Percentiles rank a stretch among this genome's conserved stretches.
Conservation (phyloP, 2,797 vertebrate species). For the Saxicola maurus region DNA sequence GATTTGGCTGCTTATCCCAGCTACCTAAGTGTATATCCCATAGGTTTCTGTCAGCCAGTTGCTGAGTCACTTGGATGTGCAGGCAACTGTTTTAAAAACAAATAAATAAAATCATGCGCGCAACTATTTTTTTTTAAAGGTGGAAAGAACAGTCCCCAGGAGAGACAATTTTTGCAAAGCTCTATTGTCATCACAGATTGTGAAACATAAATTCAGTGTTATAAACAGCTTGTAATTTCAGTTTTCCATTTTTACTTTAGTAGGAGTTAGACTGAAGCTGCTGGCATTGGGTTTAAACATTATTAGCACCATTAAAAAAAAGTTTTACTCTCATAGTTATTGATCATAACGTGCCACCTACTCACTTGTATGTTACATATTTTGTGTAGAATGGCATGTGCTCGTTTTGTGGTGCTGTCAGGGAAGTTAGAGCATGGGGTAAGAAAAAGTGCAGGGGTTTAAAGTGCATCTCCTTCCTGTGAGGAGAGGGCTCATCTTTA, state of each 20-base stretch:
- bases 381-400: neutral
- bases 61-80: constrained; percentile 45
- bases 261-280: constrained; percentile 35
- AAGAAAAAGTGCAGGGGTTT: neutral
- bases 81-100: constrained; percentile 32
- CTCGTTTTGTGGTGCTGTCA: neutral
- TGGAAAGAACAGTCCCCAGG: constrained; percentile 47
- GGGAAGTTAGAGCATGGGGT: neutral
- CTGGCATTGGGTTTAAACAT: constrained; percentile 50
- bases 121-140: constrained; percentile 21
- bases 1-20: neutral
- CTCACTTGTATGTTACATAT: neutral
- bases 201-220: constrained; percentile 59
- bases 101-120: constrained; percentile 4
- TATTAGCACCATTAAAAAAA: constrained; percentile 57
- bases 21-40: constrained; percentile 10
- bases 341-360: constrained; percentile 49
- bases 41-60: constrained; percentile 34
- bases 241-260: constrained; percentile 48
- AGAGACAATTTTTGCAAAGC: constrained; percentile 51
- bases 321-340: constrained; percentile 27
- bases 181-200: constrained; percentile 50
- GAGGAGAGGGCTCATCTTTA: neutral
- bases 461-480: neutral
- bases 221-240: constrained; percentile 67